Evolutionary conservation across 2,888 invertebrate species (phyloP), one percentile per base, ranked within the genome.

Genomic region (Luperina testacea): DNA sequence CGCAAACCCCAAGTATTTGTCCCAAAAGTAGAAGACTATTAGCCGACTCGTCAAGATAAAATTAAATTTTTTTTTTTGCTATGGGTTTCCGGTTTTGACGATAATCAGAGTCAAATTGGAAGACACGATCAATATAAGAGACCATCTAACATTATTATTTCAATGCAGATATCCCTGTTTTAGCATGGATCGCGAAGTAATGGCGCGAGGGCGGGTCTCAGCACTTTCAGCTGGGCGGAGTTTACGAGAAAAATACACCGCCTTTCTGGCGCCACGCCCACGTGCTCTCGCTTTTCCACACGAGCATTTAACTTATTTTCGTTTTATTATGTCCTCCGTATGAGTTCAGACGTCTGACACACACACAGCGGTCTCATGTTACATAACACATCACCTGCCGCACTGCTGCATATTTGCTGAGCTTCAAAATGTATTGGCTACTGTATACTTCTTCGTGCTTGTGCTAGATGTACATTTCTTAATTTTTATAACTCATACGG

Each of bases 201-300:
- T 96, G 95, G 95, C 94, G 94, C 86, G 87, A 91, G 95, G 95
- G 96, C 94, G 96, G 91, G 90, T 91, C 81, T 69, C 65, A 73
- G 74, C 90, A 92, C 93, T 96, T 95, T 95, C 94, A 86, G 83
- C 91, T 95, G 96, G 96, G 96, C 96, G 96, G 96, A 91, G 96
- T 92, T 92, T 89, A 77, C 78, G 91, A 93, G 94, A 96, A 96
- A 96, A 96, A 96, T 95, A 87, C 87, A 90, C 93, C 96, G 96
- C 96, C 96, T 96, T 94, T 90, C 90, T 75, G 83, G 68, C 67
- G 93, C 95, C 96, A 96, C 96, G 96, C 96, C 96, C 92, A 93
- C 86, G 84, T 77, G 85, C 87, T 89, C 89, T 90, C 90, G 81
- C 83, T 81, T 84, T 89, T 93, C 91, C 90, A 88, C 90, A 90